A percentile compares a stretch with the other conserved stretches of the same genome.
phyloP scores from a whole-genome alignment of 2,888 invertebrate genomes.

The Beris chalybata region DNA sequence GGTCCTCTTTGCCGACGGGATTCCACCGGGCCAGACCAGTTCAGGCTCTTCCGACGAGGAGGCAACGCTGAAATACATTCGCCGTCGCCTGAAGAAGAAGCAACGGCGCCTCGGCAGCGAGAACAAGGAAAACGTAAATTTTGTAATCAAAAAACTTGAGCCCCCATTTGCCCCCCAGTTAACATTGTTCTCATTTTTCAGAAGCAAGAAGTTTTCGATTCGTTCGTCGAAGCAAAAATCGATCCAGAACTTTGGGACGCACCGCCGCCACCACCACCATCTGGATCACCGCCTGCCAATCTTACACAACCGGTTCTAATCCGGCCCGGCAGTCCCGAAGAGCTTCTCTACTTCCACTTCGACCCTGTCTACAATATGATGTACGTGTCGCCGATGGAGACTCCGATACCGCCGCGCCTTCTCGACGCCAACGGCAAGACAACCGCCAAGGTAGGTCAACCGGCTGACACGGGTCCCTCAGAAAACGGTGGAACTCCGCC shows the following conservation, averaged over 20 bases:
- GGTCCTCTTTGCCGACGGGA: slow-evolving; percentile 41
- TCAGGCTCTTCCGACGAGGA: slow-evolving; percentile 21
- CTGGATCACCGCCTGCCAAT: slow-evolving; percentile 44
- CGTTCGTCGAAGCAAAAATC: slow-evolving; percentile 40
- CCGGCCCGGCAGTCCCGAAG: slow-evolving; percentile 46
- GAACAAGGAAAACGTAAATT: slow-evolving; percentile 34
- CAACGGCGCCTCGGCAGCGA: slow-evolving; percentile 2
- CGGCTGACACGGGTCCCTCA: not conserved
- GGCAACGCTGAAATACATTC: not conserved
- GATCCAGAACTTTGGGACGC: slow-evolving; percentile 44
- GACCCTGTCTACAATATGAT: slow-evolving; percentile 49
- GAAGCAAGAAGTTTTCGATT: not conserved
- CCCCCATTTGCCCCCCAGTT: not conserved
- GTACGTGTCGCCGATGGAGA: slow-evolving; percentile 48
- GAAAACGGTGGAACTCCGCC: slow-evolving; percentile 10
- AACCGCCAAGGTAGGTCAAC: not conserved
- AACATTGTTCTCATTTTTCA: not conserved
- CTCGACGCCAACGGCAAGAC: slow-evolving; percentile 43
- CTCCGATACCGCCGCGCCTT: slow-evolving; percentile 46
- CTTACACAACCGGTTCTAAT: slow-evolving; percentile 48
- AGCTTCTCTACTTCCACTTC: slow-evolving; percentile 51
- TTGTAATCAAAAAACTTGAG: too few species aligned
- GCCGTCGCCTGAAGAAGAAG: slow-evolving; percentile 11
- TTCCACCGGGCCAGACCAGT: slow-evolving; percentile 36
- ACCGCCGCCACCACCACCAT: slow-evolving; percentile 49